Evolutionary conservation across 2,888 invertebrate genomes (phyloP), one percentile per base, ranked within the genome.

Genomic region (Dynastes maya): DNA sequence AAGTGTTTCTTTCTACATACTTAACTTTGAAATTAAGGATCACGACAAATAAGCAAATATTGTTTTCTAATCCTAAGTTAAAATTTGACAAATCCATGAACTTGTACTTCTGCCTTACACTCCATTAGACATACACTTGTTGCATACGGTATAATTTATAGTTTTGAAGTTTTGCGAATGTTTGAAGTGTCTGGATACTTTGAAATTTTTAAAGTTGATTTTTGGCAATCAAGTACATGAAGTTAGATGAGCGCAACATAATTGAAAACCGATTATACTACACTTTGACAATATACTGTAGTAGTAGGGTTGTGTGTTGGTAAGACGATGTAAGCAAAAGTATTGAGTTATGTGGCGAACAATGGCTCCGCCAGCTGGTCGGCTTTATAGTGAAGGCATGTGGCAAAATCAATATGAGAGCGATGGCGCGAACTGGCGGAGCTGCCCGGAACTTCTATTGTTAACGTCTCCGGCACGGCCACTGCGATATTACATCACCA

Each of bases 381-480:
- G 83, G 81, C 83, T 84, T 83, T 84, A 82, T 83, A 81, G 84
- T 81, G 83, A 83, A 83, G 83, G 84, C 83, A 84, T 83, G 84
- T 83, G 84, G 86, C 85, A 85, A 86, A 87, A 87, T 87, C 87
- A 87, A 87, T 87, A 87, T 84, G 84, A 79, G 82, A 84, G 83
- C 85, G 83, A 85, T 85, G 85, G 86, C 87, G 87, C 87, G 85
- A 84, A 86, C 87, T 87, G 82, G 85, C 85, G 87, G 85, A 85
- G 83, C 84, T 87, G 86, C 83, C 86, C 87, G 86, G 86, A 87
- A 87, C 87, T 84, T 84, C 86, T 84, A 86, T 87, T 87, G 87
- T 87, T 86, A 85, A 84, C 82, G 83, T 80, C 83, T 82, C 79
- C 81, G 81, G 77, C 81, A 81, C 81, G 82, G 82, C 81, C 80